Evolutionary conservation across 2,113 vertebrate species (phyloP), one percentile per base, ranked within the genome.

Genomic region (Cyanoliseus patagonus): DNA sequence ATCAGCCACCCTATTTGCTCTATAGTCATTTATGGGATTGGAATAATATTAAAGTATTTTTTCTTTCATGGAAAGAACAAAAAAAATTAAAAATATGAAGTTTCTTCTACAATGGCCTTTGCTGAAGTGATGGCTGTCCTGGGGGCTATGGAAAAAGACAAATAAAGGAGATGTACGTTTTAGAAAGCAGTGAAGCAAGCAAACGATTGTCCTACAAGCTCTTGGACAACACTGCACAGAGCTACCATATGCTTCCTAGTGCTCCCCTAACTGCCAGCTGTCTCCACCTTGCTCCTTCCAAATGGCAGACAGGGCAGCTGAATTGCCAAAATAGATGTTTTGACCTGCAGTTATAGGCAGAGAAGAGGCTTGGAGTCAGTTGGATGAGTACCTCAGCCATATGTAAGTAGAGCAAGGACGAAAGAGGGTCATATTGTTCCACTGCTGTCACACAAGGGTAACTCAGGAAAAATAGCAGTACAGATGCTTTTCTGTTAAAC

Each of bases 221-320:
- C 91, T 96, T 96, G 88, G 86, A 93, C 92, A 92, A 53, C 69
- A 22, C 57, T 92, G 55, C 80, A 79, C 49, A 62, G 86, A 93
- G 88, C 73, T 86, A 88, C 95, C 96, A 96, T 96, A 96, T 95
- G 92, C 90, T 97, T 95, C 94, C 80, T 95, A 93, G 90, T 89
- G 88, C 91, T 97, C 67, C 85, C 90, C 85, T 96, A 96, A 96
- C 95, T 91, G 95, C 92, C 95, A 96, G 93, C 95, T 97, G 94
- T 90, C 95, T 93, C 95, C 86, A 84, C 69, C 86, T 90, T 83
- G 17, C 51, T 90, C 83, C 68, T 93, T 97, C 95, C 96, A 96
- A 97, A 95, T 94, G 91, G 92, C 94, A 93, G 92, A 92, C 70
- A 12, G n/a, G 80, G 80, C 91, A 91, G 88, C 66, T 0, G 22